A percentile compares a stretch with the other conserved stretches of the same genome.
Conservation (phyloP, 2,888 invertebrate species). For the Empis livida region DNA sequence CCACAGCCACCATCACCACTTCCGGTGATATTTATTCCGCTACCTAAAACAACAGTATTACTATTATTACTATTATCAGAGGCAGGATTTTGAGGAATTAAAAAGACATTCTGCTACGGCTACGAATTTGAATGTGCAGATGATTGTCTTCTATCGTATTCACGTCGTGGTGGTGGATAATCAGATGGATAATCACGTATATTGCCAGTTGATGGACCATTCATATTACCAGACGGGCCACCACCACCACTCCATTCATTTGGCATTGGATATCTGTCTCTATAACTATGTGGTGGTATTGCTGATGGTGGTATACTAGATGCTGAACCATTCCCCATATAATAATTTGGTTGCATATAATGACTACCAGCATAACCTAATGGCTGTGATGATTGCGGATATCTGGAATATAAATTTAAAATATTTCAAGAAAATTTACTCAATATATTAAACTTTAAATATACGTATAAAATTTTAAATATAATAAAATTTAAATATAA, state of each 20-base stretch:
- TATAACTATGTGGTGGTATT: slow-evolving; percentile 27
- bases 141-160: slow-evolving; percentile 52
- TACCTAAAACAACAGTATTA: not conserved
- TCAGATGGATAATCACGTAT: slow-evolving; percentile 42
- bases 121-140: slow-evolving; percentile 34
- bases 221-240: slow-evolving; percentile 25
- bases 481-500: no score
- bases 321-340: slow-evolving; percentile 36
- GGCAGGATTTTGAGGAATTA: not conserved
- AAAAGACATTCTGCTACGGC: slow-evolving; percentile 1
- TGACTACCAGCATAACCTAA: slow-evolving; percentile 15
- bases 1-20: not conserved
- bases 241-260: slow-evolving; percentile 20
- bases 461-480: no score
- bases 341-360: slow-evolving; percentile 34
- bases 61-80: not conserved
- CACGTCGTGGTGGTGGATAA: slow-evolving; percentile 37
- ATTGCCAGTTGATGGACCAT: slow-evolving; percentile 35
- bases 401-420: no score
- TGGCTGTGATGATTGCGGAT: no score
- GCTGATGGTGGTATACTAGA: slow-evolving; percentile 25
- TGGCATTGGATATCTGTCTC: slow-evolving; percentile 39
- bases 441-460: no score
- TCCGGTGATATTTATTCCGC: not conserved
- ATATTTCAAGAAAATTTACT: no score